Evolutionary conservation across 2,797 vertebrate genomes (phyloP), one percentile per base, ranked within the genome.

Genomic region (Brachymystax lenok): DNA sequence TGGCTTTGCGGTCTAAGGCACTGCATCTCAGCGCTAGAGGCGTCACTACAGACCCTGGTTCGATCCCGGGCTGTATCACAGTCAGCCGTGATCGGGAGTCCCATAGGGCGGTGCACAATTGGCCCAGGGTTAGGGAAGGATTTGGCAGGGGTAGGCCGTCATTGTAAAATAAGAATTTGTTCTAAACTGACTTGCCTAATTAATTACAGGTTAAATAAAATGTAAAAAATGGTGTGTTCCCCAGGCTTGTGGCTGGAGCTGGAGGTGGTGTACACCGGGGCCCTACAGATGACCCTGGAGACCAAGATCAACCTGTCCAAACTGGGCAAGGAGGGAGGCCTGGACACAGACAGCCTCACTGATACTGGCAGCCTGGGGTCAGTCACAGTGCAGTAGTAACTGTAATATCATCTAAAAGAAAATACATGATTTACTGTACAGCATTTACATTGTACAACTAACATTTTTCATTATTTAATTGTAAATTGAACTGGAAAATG

Each of bases 271-370:
- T 98, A 98, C 91, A 95, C 91, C 0, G 96, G 96, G 28, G 91
- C 92, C 0, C 89, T 97, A 80, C 96, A 97, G 93, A 96, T 97
- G 95, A 98, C 95, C 0, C 93, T 97, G 3, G 95, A 97, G 89
- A 97, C 96, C 0, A 98, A 97, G 90, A 96, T 97, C 90, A 97
- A 97, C 87, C 88, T 98, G 88, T 94, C 94, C 84, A 98, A 95
- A 79, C 91, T 97, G 82, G 95, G 96, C 1, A 98, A 96, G 85
- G 96, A 98, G n/a, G 89, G 82, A 0, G 76, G 80, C 4, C 91
- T 93, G 74, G 95, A 95, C 35, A 71, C 86, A 0, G 1, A 93
- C 64, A 88, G 67, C 0, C 52, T 77, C 0, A 61, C 74, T 16
- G 93, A 95, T 35, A 77, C 80, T 0, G 81, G 89, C 0, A 67